These are phyloP conservation scores for Zootoca vivipara DNA, from an alignment of 2,113 vertebrate genomes.

Conservation along the genomic window DNA sequence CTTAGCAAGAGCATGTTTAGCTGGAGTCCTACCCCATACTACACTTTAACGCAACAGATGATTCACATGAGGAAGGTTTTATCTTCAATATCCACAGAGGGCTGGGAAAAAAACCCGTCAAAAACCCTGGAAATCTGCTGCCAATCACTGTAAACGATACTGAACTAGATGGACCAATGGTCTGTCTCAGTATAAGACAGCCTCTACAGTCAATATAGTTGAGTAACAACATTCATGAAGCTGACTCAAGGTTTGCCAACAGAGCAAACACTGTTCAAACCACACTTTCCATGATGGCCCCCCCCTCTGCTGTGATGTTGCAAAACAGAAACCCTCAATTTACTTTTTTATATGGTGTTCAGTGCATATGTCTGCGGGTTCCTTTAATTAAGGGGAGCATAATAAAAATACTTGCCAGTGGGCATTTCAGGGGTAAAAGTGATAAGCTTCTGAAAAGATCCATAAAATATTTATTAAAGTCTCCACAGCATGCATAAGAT, in stretches of 20 bases:
- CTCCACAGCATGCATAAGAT: constrained; percentile 40
- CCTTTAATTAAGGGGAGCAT: constrained; percentile 49
- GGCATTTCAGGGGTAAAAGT: constrained; percentile 59
- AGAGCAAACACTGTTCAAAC: constrained; percentile 24
- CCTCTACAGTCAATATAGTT: constrained; percentile 5
- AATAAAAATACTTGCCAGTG: constrained; percentile 51
- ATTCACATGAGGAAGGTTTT: background rate
- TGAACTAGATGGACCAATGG: background rate
- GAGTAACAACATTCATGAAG: constrained; percentile 35
- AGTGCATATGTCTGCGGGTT: constrained; percentile 8
- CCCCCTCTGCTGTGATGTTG: background rate
- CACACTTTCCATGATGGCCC: constrained; percentile 6
- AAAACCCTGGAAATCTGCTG: background rate
- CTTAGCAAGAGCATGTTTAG: background rate
- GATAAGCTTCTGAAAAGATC: constrained; percentile 58
- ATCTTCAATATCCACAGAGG: background rate
- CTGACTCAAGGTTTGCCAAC: constrained; percentile 44
- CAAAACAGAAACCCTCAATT: background rate
- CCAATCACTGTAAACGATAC: background rate
- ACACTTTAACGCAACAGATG: background rate
- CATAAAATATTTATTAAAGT: constrained; percentile 76
- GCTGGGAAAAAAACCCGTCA: background rate
- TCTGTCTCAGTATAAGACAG: background rate
- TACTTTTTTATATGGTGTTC: constrained; percentile 15
- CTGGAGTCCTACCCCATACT: background rate